A percentile compares a stretch with the other conserved stretches of the same genome.
Evolutionary conservation across 2,797 vertebrate genomes (phyloP).

Genomic region (Darevskia mixta): DNA sequence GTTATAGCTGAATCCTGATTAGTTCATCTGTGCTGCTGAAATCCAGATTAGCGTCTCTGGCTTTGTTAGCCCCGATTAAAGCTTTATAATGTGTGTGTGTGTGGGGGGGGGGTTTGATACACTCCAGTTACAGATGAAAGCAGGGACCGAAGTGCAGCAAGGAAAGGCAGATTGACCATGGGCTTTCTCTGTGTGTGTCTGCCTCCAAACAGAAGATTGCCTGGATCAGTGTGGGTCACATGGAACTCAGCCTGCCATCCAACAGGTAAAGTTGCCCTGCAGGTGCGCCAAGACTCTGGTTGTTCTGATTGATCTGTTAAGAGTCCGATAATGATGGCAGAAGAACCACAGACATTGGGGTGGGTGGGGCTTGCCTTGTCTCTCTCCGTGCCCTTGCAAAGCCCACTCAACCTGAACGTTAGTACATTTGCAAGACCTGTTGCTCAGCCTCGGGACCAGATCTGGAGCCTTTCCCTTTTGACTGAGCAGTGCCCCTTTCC

Average conservation of each 20-base stretch:
- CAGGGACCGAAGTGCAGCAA: neutral
- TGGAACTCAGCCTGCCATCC: neutral
- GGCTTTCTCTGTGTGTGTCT: neutral
- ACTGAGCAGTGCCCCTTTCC: neutral
- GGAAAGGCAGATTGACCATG: too few relatives aligned
- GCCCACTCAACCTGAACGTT: too few relatives aligned
- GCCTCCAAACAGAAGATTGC: neutral
- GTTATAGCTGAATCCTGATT: neutral
- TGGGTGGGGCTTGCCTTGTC: neutral
- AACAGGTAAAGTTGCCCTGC: neutral
- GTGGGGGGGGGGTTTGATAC: neutral
- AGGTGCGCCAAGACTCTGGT: neutral
- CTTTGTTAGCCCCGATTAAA: conserved; percentile 1
- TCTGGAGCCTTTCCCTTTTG: neutral
- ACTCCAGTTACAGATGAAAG: neutral
- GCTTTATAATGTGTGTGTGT: neutral
- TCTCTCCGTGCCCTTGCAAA: too few relatives aligned
- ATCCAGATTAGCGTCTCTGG: neutral
- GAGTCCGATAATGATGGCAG: neutral
- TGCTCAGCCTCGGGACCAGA: neutral
- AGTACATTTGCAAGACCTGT: neutral
- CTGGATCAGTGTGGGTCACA: neutral
- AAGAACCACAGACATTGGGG: neutral
- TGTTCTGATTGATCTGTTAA: neutral
- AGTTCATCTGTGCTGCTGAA: neutral